A percentile compares a stretch with the other conserved stretches of the same genome.
Evolutionary conservation across 2,113 vertebrate species (phyloP).

Genomic region (Paraplagusia blochii): DNA sequence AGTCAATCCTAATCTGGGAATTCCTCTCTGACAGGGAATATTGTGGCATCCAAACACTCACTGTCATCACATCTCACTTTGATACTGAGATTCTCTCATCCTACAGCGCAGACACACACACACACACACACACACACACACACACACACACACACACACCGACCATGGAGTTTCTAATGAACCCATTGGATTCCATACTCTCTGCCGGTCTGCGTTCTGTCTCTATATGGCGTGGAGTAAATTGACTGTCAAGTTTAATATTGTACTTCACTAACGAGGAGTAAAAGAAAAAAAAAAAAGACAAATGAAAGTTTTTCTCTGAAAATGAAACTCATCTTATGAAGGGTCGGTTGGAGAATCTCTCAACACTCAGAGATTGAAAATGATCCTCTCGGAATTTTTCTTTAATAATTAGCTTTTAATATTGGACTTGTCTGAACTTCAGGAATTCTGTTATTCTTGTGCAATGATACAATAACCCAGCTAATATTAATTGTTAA

Average conservation of each 20-base stretch:
- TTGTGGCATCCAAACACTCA: background rate
- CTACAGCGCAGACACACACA: too few relatives aligned
- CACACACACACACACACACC: background rate
- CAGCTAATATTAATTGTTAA: too few relatives aligned
- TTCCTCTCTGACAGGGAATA: constrained; percentile 4
- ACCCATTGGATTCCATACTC: constrained; percentile 30
- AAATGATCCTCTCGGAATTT: too few relatives aligned
- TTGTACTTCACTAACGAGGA: constrained; percentile 14
- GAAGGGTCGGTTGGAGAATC: background rate
- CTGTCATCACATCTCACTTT: constrained; percentile 3
- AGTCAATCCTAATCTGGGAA: constrained; percentile 33
- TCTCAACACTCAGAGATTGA: too few relatives aligned
- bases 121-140: constrained; percentile 8
- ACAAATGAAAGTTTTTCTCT: constrained; percentile 3
- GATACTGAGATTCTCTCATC: background rate
- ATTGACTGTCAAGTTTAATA: constrained; percentile 42
- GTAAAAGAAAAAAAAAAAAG: background rate
- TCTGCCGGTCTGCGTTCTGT: constrained; percentile 19
- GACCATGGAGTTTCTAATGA: constrained; percentile 2
- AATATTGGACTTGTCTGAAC: too few relatives aligned
- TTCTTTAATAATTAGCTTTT: too few relatives aligned
- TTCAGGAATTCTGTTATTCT: too few relatives aligned
- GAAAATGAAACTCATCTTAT: too few relatives aligned
- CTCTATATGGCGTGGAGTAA: constrained; percentile 17
- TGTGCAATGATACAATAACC: too few relatives aligned